These are phyloP conservation scores for Linnaemya vulpina DNA, from an alignment of 2,888 invertebrate genomes.

Conservation along the genomic window DNA sequence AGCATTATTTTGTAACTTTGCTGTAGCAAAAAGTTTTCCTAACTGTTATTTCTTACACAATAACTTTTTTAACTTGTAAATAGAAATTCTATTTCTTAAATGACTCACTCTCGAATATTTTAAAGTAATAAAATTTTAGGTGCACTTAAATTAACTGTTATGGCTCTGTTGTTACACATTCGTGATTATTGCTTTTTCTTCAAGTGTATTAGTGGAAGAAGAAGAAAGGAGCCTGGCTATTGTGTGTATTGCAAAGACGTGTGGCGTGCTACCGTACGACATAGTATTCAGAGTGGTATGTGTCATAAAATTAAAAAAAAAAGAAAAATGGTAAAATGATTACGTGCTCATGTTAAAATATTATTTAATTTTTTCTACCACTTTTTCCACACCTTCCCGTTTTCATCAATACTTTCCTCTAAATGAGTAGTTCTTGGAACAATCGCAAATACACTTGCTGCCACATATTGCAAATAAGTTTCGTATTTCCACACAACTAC, in stretches of 20 bases:
- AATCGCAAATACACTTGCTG: conserved; percentile 21
- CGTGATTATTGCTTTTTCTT: conserved; percentile 26
- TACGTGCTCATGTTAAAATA: conserved; percentile 66
- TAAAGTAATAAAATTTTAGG: conserved; percentile 46
- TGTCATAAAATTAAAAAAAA: conserved; percentile 55
- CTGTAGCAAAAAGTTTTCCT: background rate
- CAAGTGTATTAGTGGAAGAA: background rate
- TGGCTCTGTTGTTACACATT: conserved; percentile 16
- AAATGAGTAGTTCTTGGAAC: conserved; percentile 7
- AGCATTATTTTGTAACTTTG: no score
- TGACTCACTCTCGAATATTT: conserved; percentile 35
- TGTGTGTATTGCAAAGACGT: background rate
- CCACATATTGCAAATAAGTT: conserved; percentile 34
- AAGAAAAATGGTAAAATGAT: conserved; percentile 68
- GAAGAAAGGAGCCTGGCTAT: background rate
- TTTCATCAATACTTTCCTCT: conserved; percentile 12
- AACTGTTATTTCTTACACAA: background rate
- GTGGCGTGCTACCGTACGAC: background rate
- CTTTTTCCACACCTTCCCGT: background rate
- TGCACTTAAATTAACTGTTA: conserved; percentile 44
- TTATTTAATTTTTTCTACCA: conserved; percentile 41
- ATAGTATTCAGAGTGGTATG: conserved; percentile 24
- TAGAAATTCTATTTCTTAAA: background rate
- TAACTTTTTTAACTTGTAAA: background rate
- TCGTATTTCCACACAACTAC: conserved; percentile 17